Evolutionary conservation across 2,113 vertebrate genomes (phyloP), one percentile per base, ranked within the genome.

Genomic region (Cyprinus carpio): DNA sequence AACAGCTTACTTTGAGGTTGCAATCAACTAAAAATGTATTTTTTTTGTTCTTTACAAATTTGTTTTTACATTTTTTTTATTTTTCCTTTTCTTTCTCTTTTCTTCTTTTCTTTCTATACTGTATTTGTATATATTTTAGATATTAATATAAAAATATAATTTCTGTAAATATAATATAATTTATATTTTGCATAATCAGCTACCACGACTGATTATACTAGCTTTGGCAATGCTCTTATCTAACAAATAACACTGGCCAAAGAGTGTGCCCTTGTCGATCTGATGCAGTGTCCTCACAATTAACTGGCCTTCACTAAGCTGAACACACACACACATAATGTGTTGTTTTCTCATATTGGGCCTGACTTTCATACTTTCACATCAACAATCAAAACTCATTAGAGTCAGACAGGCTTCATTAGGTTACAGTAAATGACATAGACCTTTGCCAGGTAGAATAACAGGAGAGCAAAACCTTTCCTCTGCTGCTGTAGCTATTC

Each of bases 321-420:
- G 18, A 67, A 75, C 77, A 51, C 25, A 81, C 31, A 81, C 29
- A 71, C 62, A 72, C 37, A 40, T 27, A 43, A 10, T n/a, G n/a
- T 27, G 43, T 27, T 75, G n/a, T 75, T 75, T 51, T 51, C n/a
- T 49, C 43, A 75, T 25, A 27, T 51, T 25, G 34, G 23, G 23
- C 16, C 78, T 65, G n/a, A 65, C 37, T 65, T 81, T 81, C 56
- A 80, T 25, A 79, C 34, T 20, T 64, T 83, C 54, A 58, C 46
- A 83, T 89, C 84, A 89, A 72, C 87, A 89, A 23, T 72, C 43
- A 74, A 82, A 85, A 80, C 43, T 75, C 49, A 87, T 87, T 37
- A 51, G 75, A 77, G 29, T 56, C 82, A 80, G 49, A n/a, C 0
- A 81, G 77, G 80, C 82, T 82, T 86, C 69, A 89, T 89, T 54